Conservation (phyloP, 2,888 invertebrate species). For the Odontocolon sp. region DNA sequence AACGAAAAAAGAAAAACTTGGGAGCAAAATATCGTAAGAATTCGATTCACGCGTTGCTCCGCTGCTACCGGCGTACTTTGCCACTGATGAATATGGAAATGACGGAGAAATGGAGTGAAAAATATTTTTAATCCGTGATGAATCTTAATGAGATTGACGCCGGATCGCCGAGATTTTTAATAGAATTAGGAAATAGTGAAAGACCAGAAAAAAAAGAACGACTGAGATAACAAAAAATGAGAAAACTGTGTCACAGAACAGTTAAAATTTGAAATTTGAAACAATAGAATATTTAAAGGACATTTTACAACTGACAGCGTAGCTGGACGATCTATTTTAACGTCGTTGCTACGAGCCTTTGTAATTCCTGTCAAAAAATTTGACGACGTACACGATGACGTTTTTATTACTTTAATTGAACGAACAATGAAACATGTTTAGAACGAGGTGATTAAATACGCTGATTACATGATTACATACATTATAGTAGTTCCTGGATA, state of each 20-base stretch:
- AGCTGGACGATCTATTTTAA: not conserved
- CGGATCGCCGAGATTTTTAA: slow-evolving; percentile 7
- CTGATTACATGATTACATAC: slow-evolving; percentile 69
- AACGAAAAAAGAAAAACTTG: not conserved
- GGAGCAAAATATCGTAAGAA: slow-evolving; percentile 4
- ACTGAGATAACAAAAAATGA: no score
- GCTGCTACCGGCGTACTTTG: slow-evolving; percentile 31
- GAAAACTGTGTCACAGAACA: slow-evolving; percentile 23
- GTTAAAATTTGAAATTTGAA: slow-evolving; percentile 51
- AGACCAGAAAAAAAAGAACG: not conserved
- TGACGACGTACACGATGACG: not conserved
- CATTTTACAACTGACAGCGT: not conserved
- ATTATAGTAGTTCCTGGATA: slow-evolving; percentile 73
- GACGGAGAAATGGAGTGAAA: not conserved
- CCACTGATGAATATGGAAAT: not conserved
- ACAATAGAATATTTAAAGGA: slow-evolving; percentile 37
- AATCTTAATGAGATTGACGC: slow-evolving; percentile 39
- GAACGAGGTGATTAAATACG: no score
- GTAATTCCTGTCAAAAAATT: not conserved
- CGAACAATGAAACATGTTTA: no score
- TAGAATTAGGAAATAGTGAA: not conserved
- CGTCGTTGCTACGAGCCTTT: not conserved
- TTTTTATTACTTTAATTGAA: not conserved
- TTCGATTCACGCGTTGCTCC: slow-evolving; percentile 44
- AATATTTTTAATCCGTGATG: slow-evolving; percentile 10